phyloP scores from a whole-genome alignment of 2,888 invertebrate species.

The Oscheius onirici region DNA sequence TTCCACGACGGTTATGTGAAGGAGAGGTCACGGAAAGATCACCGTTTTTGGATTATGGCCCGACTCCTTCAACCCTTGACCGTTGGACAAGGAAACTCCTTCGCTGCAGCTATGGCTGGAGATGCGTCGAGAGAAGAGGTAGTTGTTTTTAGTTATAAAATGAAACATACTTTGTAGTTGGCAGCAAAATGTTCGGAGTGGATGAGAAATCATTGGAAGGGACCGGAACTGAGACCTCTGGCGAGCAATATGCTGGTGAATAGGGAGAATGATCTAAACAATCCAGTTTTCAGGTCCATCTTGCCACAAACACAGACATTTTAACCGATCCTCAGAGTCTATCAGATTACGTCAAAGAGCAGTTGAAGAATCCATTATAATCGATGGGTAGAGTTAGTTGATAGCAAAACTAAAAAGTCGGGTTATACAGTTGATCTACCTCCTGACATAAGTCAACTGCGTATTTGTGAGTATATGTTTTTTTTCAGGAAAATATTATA shows the following conservation, averaged over 20 bases:
- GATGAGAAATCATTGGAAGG: slow-evolving; percentile 56
- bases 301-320: slow-evolving; percentile 63
- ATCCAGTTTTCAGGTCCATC: slow-evolving; percentile 44
- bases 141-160: neutral
- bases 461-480: too few relatives aligned
- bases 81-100: slow-evolving; percentile 43
- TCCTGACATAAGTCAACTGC: too few relatives aligned
- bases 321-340: slow-evolving; percentile 53
- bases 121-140: slow-evolving; percentile 49
- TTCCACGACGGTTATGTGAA: slow-evolving; percentile 58
- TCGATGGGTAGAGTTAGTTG: neutral
- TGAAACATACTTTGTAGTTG: slow-evolving; percentile 21
- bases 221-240: slow-evolving; percentile 60
- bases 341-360: slow-evolving; percentile 46
- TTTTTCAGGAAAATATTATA: too few relatives aligned
- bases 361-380: slow-evolving; percentile 45
- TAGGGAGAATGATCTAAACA: neutral
- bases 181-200: slow-evolving; percentile 51
- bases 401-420: too few relatives aligned
- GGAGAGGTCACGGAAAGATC: slow-evolving; percentile 58
- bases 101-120: slow-evolving; percentile 42
- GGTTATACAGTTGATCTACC: too few relatives aligned
- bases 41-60: slow-evolving; percentile 68
- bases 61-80: slow-evolving; percentile 54
- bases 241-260: slow-evolving; percentile 63